Evolutionary conservation across 64 coral and sea anemone genomes (phyloP).

Genomic region (Catalaphyllia jardinei): DNA sequence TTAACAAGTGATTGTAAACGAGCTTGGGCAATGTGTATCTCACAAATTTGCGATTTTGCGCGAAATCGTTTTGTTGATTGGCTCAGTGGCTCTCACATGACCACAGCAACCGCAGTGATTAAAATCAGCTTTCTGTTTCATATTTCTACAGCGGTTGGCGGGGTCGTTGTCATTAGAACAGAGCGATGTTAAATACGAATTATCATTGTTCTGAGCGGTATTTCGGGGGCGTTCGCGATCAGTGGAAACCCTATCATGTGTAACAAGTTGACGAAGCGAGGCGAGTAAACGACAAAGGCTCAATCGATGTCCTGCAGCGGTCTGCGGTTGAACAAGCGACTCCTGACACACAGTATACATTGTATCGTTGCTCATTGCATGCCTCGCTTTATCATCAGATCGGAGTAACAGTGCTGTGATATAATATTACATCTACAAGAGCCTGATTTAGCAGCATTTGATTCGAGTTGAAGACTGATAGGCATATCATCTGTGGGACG

Average conservation of each 20-base stretch:
- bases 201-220: neutral
- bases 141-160: neutral
- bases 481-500: neutral
- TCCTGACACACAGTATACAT: neutral
- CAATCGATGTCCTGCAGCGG: neutral
- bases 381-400: neutral
- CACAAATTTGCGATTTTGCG: neutral
- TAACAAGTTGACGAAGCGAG: neutral
- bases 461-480: neutral
- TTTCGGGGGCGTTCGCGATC: constrained; percentile 21
- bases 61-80: constrained; percentile 4
- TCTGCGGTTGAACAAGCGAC: constrained; percentile 34
- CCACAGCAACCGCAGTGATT: constrained; percentile 24
- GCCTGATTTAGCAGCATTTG: constrained; percentile 12
- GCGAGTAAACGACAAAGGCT: neutral
- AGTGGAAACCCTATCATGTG: constrained; percentile 4
- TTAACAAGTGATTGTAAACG: neutral
- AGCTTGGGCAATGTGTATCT: neutral
- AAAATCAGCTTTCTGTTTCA: constrained; percentile 5
- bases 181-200: constrained; percentile 14
- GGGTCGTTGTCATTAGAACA: neutral
- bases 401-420: constrained; percentile 8
- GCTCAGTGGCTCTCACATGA: constrained; percentile 6
- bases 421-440: constrained; percentile 22
- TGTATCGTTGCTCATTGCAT: constrained; percentile 32